Evolutionary conservation across 92 coral and sea anemone genomes (phyloP).

Genomic region (Parazoanthus darwini): DNA sequence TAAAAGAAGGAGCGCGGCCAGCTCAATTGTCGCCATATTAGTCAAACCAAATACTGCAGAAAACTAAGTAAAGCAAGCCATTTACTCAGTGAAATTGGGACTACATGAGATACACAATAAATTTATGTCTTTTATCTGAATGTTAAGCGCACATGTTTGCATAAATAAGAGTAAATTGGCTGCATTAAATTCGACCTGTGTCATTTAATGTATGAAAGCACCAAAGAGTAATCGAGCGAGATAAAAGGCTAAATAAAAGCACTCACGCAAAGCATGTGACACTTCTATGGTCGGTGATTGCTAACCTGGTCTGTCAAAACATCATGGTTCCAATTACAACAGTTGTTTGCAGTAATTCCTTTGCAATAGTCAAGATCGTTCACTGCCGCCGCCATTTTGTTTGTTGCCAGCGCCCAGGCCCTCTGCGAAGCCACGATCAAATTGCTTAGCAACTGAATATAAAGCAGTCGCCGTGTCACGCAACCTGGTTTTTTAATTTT

Average conservation of each 20-base stretch:
- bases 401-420: not conserved
- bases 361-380: not conserved
- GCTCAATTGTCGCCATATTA: too few species aligned
- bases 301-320: not conserved
- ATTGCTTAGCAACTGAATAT: not conserved
- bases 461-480: not conserved
- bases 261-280: conserved; percentile 19
- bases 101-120: not conserved
- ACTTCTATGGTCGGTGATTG: not conserved
- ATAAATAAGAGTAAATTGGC: conserved; percentile 16
- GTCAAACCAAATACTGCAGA: too few species aligned
- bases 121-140: not conserved
- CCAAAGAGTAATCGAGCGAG: conserved; percentile 18
- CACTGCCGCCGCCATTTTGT: not conserved
- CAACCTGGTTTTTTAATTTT: not conserved
- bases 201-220: not conserved
- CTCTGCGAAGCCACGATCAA: not conserved
- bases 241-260: conserved; percentile 18
- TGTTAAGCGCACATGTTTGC: conserved; percentile 6
- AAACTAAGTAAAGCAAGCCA: too few species aligned
- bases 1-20: too few species aligned
- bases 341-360: not conserved
- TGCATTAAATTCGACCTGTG: conserved; percentile 28
- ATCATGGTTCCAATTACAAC: not conserved
- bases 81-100: too few species aligned